Evolutionary conservation across 2,797 vertebrate species (phyloP).

Genomic region (Hydrophis major): DNA sequence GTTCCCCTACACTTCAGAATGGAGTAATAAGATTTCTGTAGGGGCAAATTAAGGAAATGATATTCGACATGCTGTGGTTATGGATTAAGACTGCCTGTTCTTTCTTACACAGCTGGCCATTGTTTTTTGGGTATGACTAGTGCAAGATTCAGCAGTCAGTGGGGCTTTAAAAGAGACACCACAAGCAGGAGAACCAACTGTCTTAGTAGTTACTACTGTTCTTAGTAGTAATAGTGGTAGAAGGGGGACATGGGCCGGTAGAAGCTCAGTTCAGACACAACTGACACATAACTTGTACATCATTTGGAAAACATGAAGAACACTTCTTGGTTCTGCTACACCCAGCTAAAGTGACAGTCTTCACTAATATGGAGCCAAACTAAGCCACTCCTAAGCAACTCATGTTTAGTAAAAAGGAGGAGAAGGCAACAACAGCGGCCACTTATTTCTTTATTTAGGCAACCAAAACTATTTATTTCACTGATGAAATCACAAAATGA

Average conservation of each 20-base stretch:
- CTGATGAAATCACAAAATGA: constrained; percentile 74
- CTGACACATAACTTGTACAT: constrained; percentile 85
- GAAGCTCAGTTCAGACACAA: constrained; percentile 74
- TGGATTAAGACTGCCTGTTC: constrained; percentile 71
- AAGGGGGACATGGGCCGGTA: constrained; percentile 62
- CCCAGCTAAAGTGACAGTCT: constrained; percentile 85
- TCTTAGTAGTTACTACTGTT: constrained; percentile 64
- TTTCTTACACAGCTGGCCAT: constrained; percentile 67
- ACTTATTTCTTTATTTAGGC: constrained; percentile 77
- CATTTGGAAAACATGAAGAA: constrained; percentile 93
- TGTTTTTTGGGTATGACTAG: constrained; percentile 75
- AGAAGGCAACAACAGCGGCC: not conserved
- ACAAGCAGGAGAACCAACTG: constrained; percentile 46
- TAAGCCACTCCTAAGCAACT: constrained; percentile 79
- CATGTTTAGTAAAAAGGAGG: constrained; percentile 64
- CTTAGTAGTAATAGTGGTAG: constrained; percentile 64
- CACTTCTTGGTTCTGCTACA: constrained; percentile 87
- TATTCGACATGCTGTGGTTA: constrained; percentile 66
- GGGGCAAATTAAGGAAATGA: constrained; percentile 73
- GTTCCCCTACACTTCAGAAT: constrained; percentile 75
- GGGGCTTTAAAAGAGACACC: constrained; percentile 66
- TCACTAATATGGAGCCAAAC: constrained; percentile 73
- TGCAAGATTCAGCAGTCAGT: constrained; percentile 56
- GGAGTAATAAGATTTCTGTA: constrained; percentile 77
- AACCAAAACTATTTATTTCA: constrained; percentile 76